phyloP scores from a whole-genome alignment of 2,113 vertebrate genomes.

The Callospermophilus lateralis region DNA sequence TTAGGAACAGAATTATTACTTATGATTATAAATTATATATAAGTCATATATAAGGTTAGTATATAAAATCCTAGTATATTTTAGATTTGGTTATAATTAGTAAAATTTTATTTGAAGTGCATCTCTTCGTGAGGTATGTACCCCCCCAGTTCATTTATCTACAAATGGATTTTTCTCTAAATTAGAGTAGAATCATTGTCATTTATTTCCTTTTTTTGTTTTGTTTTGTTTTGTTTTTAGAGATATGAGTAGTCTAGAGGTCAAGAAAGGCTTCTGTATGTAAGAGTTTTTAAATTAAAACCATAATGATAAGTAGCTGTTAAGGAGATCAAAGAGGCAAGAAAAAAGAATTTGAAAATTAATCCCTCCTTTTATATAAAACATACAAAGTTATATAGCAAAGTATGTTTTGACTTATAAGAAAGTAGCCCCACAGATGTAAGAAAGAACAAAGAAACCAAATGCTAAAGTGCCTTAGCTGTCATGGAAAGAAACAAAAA shows the following conservation, averaged over 20 bases:
- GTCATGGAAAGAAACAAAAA: neutral
- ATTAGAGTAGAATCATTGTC: neutral
- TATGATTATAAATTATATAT: neutral
- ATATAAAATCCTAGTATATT: neutral
- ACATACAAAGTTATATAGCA: neutral
- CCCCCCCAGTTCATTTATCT: neutral
- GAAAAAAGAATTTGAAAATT: neutral
- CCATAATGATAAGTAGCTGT: neutral
- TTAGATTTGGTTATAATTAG: neutral
- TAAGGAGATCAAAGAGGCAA: neutral
- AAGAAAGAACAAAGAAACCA: conserved; percentile 5
- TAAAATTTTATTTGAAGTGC: neutral
- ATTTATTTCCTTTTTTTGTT: neutral
- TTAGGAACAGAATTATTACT: neutral
- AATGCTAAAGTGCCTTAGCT: neutral
- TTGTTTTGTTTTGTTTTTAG: neutral
- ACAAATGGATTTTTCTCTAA: neutral
- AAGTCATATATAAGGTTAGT: neutral
- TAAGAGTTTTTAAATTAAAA: conserved; percentile 42
- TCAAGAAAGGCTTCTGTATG: neutral
- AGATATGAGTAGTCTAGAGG: neutral
- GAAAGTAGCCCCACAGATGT: neutral
- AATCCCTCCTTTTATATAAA: neutral
- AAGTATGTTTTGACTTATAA: neutral
- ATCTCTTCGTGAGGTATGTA: conserved; percentile 11